These are phyloP conservation scores for Phyllostomus discolor DNA, from an alignment of 2,113 vertebrate species.

Conservation along the genomic window DNA sequence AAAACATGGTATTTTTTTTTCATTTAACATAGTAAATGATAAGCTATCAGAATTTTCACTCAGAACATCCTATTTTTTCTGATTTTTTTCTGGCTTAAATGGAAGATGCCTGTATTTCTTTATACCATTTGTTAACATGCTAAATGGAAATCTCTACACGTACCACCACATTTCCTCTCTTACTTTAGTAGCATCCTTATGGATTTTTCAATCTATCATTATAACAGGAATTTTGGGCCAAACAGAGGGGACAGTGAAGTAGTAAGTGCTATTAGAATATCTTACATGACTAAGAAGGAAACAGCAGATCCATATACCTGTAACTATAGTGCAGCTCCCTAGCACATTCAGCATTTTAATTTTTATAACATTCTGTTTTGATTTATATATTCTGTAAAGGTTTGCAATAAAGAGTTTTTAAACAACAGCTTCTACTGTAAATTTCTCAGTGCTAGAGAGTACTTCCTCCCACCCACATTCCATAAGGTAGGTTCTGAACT, in stretches of 20 bases:
- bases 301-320: too few species aligned
- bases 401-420: conserved; percentile 4
- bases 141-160: not conserved
- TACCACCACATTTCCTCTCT: not conserved
- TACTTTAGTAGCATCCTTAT: not conserved
- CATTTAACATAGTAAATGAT: not conserved
- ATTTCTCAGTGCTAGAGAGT: not conserved
- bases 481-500: not conserved
- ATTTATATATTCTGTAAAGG: not conserved
- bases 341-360: not conserved
- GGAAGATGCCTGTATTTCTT: not conserved
- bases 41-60: not conserved
- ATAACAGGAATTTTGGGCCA: not conserved
- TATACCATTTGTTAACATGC: not conserved
- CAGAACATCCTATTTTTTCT: not conserved
- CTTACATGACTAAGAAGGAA: not conserved
- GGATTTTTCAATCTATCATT: not conserved
- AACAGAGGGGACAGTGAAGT: not conserved
- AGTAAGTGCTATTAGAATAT: not conserved
- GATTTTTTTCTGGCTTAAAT: not conserved
- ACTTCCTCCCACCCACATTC: not conserved
- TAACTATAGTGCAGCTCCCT: too few species aligned
- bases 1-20: not conserved
- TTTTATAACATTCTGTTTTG: not conserved
- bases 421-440: not conserved